These are phyloP conservation scores for Anhinga rufa DNA, from an alignment of 2,113 vertebrate species.

Conservation along the genomic window DNA sequence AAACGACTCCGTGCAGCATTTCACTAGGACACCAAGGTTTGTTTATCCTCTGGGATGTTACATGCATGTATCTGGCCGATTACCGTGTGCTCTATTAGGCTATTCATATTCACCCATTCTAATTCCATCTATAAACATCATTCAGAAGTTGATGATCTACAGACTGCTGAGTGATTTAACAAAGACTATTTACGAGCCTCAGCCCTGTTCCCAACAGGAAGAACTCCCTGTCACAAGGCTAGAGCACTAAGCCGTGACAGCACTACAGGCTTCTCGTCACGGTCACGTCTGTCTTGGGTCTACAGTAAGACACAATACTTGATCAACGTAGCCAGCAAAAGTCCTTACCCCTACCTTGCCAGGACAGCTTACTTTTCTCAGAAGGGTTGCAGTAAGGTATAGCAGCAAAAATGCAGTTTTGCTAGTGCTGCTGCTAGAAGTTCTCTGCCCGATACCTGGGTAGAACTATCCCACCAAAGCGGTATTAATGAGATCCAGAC, in stretches of 20 bases:
- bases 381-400: neutral
- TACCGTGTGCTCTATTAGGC: neutral
- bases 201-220: neutral
- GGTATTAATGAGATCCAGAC: neutral
- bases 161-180: neutral
- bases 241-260: neutral
- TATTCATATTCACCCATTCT: neutral
- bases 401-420: neutral
- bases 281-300: rapidly evolving
- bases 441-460: neutral
- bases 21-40: neutral
- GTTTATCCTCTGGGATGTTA: neutral
- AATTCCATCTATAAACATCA: neutral
- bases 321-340: neutral
- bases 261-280: neutral
- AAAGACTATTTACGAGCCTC: neutral
- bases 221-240: neutral
- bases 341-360: neutral
- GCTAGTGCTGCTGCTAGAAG: too few species aligned
- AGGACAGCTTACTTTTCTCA: neutral
- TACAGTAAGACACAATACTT: neutral
- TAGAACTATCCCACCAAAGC: neutral
- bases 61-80: neutral
- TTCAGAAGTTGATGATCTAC: neutral
- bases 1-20: neutral